Conservation (phyloP, 2,113 vertebrate genomes). For the Electrona antarctica region DNA sequence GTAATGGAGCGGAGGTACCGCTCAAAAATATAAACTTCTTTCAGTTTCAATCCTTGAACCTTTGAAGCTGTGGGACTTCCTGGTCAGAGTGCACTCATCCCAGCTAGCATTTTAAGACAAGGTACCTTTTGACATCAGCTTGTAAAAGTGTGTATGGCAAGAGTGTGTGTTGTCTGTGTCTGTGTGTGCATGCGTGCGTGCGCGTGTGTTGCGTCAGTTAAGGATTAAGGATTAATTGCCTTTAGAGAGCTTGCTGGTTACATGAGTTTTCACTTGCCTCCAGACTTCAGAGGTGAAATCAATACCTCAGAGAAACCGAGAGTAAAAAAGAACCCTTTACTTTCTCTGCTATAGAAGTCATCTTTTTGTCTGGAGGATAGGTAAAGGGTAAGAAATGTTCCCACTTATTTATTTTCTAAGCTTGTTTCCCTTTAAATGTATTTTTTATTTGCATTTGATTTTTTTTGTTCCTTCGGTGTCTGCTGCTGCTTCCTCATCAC, state of each 20-base stretch:
- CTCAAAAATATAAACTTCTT: too few relatives aligned
- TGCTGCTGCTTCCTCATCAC: conserved; percentile 18
- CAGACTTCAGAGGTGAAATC: conserved; percentile 54
- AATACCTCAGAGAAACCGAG: conserved; percentile 41
- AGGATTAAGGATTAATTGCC: conserved; percentile 78
- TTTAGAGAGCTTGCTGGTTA: conserved; percentile 68
- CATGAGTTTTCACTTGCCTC: conserved; percentile 60
- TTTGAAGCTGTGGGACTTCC: conserved; percentile 48
- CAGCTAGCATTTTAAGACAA: conserved; percentile 34
- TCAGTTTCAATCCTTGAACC: too few relatives aligned
- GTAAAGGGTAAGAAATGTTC: conserved; percentile 52
- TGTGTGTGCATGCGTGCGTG: conserved; percentile 26
- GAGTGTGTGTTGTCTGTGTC: conserved; percentile 28
- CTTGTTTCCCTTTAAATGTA: conserved; percentile 29
- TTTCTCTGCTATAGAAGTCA: conserved; percentile 41
- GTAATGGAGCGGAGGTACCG: too few relatives aligned
- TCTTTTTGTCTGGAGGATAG: conserved; percentile 35
- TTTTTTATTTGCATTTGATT: background rate
- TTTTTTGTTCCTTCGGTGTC: background rate
- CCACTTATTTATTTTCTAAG: conserved; percentile 37
- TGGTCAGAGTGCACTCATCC: conserved; percentile 55
- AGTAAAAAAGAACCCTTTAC: conserved; percentile 37
- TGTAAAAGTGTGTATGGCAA: conserved; percentile 53
- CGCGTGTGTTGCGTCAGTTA: conserved; percentile 5
- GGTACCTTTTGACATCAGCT: conserved; percentile 58